A percentile compares a stretch with the other conserved stretches of the same genome.
Conservation (phyloP, 2,113 vertebrate species). For the Clinocottus analis region DNA sequence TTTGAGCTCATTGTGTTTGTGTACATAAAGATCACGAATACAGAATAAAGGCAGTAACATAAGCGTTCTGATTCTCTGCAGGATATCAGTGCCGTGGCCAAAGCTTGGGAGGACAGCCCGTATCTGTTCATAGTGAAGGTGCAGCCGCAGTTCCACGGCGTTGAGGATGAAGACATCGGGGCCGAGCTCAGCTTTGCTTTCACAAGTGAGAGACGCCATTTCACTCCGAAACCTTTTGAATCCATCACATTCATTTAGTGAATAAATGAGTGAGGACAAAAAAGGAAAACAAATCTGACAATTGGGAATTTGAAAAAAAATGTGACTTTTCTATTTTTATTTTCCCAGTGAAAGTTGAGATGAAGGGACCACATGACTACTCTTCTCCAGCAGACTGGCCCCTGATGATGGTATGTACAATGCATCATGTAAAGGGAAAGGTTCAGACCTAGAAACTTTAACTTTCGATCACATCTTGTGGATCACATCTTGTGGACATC, state of each 20-base stretch:
- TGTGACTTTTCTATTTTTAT: neutral
- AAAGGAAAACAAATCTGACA: neutral
- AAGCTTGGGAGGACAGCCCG: slow-evolving; percentile 92
- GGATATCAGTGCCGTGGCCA: slow-evolving; percentile 87
- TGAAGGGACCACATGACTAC: slow-evolving; percentile 93
- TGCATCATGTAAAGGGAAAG: neutral
- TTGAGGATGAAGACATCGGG: slow-evolving; percentile 48
- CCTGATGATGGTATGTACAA: slow-evolving; percentile 90
- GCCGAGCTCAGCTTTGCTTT: slow-evolving; percentile 64
- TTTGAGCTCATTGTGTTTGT: neutral
- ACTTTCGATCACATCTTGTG: neutral
- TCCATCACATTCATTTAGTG: neutral
- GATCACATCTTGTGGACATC: neutral
- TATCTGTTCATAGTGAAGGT: slow-evolving; percentile 94
- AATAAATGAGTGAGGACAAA: neutral
- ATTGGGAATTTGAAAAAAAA: neutral
- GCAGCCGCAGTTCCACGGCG: slow-evolving; percentile 53
- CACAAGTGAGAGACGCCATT: slow-evolving; percentile 68
- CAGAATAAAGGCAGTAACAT: neutral
- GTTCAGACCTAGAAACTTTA: neutral
- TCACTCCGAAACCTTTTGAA: neutral
- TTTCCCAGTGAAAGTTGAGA: slow-evolving; percentile 90
- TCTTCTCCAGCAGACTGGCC: slow-evolving; percentile 95
- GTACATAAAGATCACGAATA: neutral
- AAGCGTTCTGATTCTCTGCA: slow-evolving; percentile 49